phyloP scores from a whole-genome alignment of 2,113 vertebrate genomes.

The Rhineura floridana region DNA sequence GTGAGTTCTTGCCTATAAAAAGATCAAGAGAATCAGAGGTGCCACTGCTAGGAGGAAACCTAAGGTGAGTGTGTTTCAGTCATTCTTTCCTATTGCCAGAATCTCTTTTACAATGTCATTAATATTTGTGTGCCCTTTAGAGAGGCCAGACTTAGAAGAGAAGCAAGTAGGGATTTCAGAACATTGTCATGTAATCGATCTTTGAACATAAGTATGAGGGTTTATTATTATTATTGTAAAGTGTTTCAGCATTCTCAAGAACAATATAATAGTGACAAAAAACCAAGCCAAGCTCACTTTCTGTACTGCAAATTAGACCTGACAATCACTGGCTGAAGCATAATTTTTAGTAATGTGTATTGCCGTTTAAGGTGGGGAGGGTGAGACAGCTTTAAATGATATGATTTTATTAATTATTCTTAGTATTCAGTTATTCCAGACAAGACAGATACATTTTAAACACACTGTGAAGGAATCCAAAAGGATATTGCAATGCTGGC shows the following conservation, averaged over 20 bases:
- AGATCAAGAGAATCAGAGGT: background rate
- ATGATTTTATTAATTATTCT: background rate
- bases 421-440: background rate
- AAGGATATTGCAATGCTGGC: background rate
- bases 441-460: background rate
- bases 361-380: background rate
- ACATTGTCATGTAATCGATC: background rate
- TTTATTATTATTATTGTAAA: background rate
- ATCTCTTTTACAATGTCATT: slow-evolving; percentile 4
- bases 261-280: background rate
- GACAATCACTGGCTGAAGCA: background rate
- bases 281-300: background rate
- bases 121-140: background rate
- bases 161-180: background rate
- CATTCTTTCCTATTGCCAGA: slow-evolving; percentile 2
- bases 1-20: background rate
- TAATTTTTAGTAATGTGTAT: background rate
- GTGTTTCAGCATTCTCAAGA: background rate
- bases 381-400: background rate
- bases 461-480: background rate
- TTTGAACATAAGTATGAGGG: background rate
- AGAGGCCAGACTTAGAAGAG: background rate
- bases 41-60: background rate
- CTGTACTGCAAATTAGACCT: background rate
- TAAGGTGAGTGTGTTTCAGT: background rate